Percentiles rank a stretch among this genome's conserved stretches.
Evolutionary conservation across 2,797 vertebrate genomes (phyloP).

Genomic region (Onychomys torridus): DNA sequence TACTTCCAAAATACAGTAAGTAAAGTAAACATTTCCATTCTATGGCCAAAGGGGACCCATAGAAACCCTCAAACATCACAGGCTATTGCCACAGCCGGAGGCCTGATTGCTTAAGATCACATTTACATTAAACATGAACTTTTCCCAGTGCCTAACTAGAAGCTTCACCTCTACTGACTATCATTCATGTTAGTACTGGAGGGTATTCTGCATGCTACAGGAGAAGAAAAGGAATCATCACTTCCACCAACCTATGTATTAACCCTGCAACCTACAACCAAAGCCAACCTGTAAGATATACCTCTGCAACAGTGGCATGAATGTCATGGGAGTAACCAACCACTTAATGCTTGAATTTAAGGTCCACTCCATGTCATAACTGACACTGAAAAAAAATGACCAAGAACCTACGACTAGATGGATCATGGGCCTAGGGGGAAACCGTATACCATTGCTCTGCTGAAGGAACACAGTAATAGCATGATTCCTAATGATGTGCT

Average conservation of each 20-base stretch:
- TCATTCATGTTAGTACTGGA: not conserved
- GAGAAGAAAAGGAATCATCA: not conserved
- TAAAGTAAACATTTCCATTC: not conserved
- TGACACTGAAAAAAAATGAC: not conserved
- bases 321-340: not conserved
- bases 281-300: not conserved
- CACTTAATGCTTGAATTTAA: not conserved
- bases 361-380: not conserved
- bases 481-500: not conserved
- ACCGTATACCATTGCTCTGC: no score
- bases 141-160: not conserved
- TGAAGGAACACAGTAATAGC: not conserved
- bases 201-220: not conserved
- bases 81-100: not conserved
- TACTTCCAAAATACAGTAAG: not conserved
- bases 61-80: not conserved
- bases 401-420: not conserved
- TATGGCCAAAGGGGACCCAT: not conserved
- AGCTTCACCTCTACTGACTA: not conserved
- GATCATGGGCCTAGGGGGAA: not conserved
- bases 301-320: not conserved
- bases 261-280: not conserved
- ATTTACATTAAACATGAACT: not conserved
- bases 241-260: not conserved
- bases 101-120: not conserved